Evolutionary conservation across 2,797 vertebrate genomes (phyloP).

Genomic region (Mallotus villosus): DNA sequence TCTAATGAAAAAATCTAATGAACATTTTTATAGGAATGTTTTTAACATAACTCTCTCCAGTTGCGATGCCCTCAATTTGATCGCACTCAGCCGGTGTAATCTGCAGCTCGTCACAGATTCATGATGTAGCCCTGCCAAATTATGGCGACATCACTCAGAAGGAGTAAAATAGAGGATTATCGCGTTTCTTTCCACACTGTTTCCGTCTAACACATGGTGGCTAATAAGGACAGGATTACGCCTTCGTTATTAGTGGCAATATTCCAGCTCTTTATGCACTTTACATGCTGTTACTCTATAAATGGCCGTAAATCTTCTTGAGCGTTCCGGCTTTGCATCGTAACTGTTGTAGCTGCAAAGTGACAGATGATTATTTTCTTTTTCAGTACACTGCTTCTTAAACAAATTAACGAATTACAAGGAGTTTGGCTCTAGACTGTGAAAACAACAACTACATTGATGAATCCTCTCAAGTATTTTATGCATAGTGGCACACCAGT

Average conservation of each 20-base stretch:
- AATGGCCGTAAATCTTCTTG: constrained; percentile 48
- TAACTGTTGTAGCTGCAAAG: constrained; percentile 32
- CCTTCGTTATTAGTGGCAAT: constrained; percentile 53
- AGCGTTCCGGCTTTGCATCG: constrained; percentile 31
- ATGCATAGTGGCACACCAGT: neutral
- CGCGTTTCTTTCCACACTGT: constrained; percentile 46
- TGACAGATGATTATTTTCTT: constrained; percentile 47
- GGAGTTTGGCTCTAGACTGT: constrained; percentile 51
- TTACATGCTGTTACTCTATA: constrained; percentile 25
- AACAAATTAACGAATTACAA: constrained; percentile 38
- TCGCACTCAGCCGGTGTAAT: too few species aligned
- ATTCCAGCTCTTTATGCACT: constrained; percentile 22
- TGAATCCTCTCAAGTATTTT: neutral
- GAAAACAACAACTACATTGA: constrained; percentile 34
- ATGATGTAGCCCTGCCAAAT: neutral
- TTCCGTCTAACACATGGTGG: constrained; percentile 35
- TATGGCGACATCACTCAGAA: constrained; percentile 29
- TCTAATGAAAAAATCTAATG: too few species aligned
- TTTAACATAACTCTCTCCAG: too few species aligned
- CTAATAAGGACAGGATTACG: constrained; percentile 56
- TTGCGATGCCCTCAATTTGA: too few species aligned
- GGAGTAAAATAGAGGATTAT: constrained; percentile 39
- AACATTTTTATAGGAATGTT: too few species aligned
- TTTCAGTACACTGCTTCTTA: constrained; percentile 33
- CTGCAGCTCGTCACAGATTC: neutral